Evolutionary conservation across 2,113 vertebrate genomes (phyloP), one percentile per base, ranked within the genome.

Genomic region (Halichoeres trimaculatus): DNA sequence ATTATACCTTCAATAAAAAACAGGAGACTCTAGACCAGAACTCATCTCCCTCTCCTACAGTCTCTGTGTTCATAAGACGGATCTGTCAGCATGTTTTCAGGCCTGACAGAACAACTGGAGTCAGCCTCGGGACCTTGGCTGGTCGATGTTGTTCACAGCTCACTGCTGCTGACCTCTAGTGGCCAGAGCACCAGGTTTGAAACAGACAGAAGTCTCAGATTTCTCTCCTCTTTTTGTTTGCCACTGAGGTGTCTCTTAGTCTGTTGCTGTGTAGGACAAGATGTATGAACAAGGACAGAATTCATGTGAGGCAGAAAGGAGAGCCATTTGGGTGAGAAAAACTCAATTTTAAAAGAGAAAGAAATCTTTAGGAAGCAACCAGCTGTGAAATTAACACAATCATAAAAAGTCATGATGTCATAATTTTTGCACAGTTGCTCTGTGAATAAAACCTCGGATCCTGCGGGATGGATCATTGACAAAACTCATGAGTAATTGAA

Each of bases 341-440:
- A 30, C 30, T 30, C 30, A 30, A 30, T 30, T 30, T 30, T 30
- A 30, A 6, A 47, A n/a, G 10, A 23, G 43, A 26, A 81, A 76
- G 4, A 12, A 56, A 65, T 65, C 71, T 86, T 85, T 74, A 48
- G 51, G 26, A 84, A 61, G 78, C 58, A 22, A 75, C 83, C 76
- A 80, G 57, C 87, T 88, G 76, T 89, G 85, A 92, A 92, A 91
- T 83, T 66, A 90, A 89, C 82, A 86, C 45, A 76, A 67, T 54
- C 73, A 75, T 71, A 70, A 80, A 58, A 55, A 62, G 66, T 63
- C 53, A 70, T 81, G 60, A 64, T 77, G 59, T 76, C 61, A 35
- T 60, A 48, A 70, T 80, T 79, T 74, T 54, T 83, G 59, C 56
- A 50, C 40, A 53, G 70, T 47, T 53, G 30, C 66, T 71, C 64